Base-by-base conservation (phyloP, 2,113 vertebrate genomes). In the Malaclemys terrapin region DNA sequence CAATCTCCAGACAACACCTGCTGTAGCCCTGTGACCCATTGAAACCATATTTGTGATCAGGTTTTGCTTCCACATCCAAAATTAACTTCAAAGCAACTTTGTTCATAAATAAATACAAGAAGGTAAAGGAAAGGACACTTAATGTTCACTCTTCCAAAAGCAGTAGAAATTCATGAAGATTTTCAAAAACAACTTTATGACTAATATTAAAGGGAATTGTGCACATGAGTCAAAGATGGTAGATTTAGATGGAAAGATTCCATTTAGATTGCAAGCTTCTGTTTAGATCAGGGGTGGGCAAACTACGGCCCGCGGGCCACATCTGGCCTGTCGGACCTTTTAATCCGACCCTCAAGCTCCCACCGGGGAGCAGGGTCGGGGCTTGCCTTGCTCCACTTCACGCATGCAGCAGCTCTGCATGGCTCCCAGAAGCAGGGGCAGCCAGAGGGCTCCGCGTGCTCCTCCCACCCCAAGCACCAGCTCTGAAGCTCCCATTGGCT, bases 31-130 rank as follows among this genome's bases (percentile, higher is more conserved):
- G 59, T 84, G 89, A 90, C 86, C 20, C 76, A 93, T 42, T 95
- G 93, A 93, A 97, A 96, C 84, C 76, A 91, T 94, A 96, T 95
- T 90, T 96, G 91, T 47, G 91, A 88, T 90, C 88, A 93, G 80
- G 22, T 42, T 90, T 96, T 96, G 54, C 80, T 93, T 82, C 87
- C 62, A 80, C 3, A 5, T 65, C 72, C 86, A 82, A 96, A 96
- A 94, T 85, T 79, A 91, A 79, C 54, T 96, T 95, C 94, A 96
- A 96, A 96, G 85, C 3, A 54, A 80, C 50, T 87, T 88, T 14
- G 54, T 87, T 94, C 16, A 91, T 90, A 94, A 91, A 81, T 80
- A 91, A 91, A 88, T 75, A 91, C 62, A 91, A 93, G 12, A 81
- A 85, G 35, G 52, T 2, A 78, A 92, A 80, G 50, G 89, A 82